These are phyloP conservation scores for Myocastor coypus DNA, from an alignment of 2,113 vertebrate species.

Conservation along the genomic window DNA sequence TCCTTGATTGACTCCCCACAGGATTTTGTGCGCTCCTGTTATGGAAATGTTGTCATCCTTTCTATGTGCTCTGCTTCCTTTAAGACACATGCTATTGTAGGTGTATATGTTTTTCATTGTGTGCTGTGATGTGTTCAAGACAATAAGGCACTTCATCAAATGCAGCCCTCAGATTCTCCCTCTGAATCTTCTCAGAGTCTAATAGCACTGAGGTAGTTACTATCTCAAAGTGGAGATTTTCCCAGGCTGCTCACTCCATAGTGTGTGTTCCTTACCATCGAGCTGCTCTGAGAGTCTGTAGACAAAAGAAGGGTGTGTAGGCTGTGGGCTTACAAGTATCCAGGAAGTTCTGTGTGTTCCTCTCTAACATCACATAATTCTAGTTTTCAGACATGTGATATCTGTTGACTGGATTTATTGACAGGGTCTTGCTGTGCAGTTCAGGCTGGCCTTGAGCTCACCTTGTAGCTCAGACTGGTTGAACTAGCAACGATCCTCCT, in stretches of 20 bases:
- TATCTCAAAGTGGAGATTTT: neutral
- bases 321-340: neutral
- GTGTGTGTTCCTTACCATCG: neutral
- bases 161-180: neutral
- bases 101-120: neutral
- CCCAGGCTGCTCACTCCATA: neutral
- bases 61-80: neutral
- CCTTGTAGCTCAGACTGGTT: too few species aligned
- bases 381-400: conserved; percentile 34
- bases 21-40: neutral
- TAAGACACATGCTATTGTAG: neutral
- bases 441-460: too few species aligned
- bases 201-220: neutral
- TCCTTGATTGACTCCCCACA: neutral
- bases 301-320: neutral
- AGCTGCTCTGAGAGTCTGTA: neutral
- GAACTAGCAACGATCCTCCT: too few species aligned
- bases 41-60: neutral
- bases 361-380: neutral
- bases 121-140: neutral
- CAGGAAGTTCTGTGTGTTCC: neutral
- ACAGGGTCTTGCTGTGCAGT: too few species aligned
- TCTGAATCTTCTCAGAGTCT: neutral
- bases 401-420: conserved; percentile 1
- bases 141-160: neutral